phyloP scores from a whole-genome alignment of 2,888 invertebrate genomes.

The Clepsis dumicolana region DNA sequence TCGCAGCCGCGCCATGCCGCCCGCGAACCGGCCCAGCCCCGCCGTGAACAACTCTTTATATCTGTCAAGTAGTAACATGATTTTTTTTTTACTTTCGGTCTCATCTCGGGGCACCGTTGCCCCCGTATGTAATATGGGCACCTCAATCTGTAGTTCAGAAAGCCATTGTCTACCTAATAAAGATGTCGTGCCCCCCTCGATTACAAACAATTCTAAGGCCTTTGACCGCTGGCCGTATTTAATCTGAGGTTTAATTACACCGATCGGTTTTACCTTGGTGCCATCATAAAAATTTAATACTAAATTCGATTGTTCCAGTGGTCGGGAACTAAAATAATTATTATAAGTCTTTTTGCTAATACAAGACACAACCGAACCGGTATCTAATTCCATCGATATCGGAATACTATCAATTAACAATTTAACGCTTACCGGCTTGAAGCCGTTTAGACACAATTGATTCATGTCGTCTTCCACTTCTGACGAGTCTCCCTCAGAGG shows the following conservation, averaged over 20 bases:
- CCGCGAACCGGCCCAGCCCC: slow-evolving; percentile 9
- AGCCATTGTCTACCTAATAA: slow-evolving; percentile 3
- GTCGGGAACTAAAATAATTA: background rate
- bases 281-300: background rate
- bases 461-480: background rate
- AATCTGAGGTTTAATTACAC: background rate
- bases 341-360: background rate
- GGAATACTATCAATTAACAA: background rate
- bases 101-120: too few species aligned
- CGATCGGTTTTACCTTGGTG: background rate
- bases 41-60: slow-evolving; percentile 1
- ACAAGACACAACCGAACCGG: background rate
- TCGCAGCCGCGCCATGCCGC: too few species aligned
- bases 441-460: background rate
- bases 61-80: background rate
- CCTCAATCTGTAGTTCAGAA: background rate
- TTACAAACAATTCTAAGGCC: background rate
- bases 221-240: background rate
- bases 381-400: background rate
- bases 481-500: background rate
- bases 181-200: background rate
- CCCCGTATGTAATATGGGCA: background rate
- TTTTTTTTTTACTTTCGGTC: too few species aligned
- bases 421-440: background rate
- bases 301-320: background rate